Conservation (phyloP, 2,888 invertebrate species). For the Smittia sp. region DNA sequence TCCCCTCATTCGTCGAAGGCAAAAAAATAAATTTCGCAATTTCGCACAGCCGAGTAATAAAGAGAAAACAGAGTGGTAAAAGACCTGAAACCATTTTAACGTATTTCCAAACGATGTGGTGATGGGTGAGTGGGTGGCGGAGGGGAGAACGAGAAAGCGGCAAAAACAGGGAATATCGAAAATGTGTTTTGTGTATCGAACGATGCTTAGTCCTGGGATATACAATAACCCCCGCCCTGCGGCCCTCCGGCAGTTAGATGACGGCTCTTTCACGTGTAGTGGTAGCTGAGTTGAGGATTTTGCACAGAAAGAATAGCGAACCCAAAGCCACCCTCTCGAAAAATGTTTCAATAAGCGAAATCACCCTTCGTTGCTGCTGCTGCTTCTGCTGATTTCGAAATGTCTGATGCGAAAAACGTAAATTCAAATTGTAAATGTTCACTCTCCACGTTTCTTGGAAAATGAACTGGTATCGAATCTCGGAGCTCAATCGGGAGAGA, state of each 20-base stretch:
- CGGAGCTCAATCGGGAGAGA: not conserved
- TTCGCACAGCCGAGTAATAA: conserved; percentile 4
- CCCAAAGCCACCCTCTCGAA: not conserved
- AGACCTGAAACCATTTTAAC: conserved; percentile 34
- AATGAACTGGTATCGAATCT: conserved; percentile 7
- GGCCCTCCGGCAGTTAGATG: not conserved
- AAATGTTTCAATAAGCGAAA: conserved; percentile 11
- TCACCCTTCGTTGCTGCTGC: conserved; percentile 7
- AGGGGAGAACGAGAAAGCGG: not conserved
- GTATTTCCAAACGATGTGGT: conserved; percentile 6
- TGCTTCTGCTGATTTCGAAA: conserved; percentile 4
- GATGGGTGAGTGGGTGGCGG: not conserved
- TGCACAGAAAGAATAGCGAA: not conserved
- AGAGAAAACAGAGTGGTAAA: conserved; percentile 17
- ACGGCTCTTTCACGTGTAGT: not conserved
- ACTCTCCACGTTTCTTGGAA: conserved; percentile 6
- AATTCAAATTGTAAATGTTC: not conserved
- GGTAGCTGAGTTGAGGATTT: not conserved
- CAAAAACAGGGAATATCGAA: conserved; percentile 13
- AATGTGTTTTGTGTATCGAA: conserved; percentile 36
- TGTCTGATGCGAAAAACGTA: conserved; percentile 8
- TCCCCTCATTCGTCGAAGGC: not conserved
- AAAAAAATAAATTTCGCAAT: not conserved
- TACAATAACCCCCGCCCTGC: not conserved
- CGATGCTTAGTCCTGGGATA: not conserved